Evolutionary conservation across 2,888 invertebrate genomes (phyloP).

Genomic region (Labia minor): DNA sequence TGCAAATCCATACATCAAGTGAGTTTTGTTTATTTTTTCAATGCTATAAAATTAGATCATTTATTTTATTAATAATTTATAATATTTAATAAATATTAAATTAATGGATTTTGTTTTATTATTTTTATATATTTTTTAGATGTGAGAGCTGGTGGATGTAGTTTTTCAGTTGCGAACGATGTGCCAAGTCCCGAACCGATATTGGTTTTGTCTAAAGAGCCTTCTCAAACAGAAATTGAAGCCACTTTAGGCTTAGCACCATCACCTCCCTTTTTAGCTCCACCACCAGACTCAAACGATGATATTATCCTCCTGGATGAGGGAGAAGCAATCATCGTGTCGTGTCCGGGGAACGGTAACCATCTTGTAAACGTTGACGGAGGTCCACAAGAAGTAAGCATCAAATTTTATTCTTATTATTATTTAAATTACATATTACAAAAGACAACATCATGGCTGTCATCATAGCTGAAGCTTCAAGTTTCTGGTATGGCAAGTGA

Average conservation of each 20-base stretch:
- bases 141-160: background rate
- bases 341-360: constrained; percentile 21
- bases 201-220: background rate
- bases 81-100: too few relatives aligned
- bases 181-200: background rate
- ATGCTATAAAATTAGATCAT: too few relatives aligned
- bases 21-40: too few relatives aligned
- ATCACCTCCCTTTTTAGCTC: background rate
- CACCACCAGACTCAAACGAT: background rate
- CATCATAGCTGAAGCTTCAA: too few relatives aligned
- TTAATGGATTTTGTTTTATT: too few relatives aligned
- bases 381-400: background rate
- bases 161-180: background rate
- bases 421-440: background rate
- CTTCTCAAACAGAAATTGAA: background rate
- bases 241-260: background rate
- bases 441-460: too few relatives aligned
- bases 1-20: too few relatives aligned
- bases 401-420: background rate
- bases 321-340: constrained; percentile 18
- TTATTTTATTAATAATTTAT: too few relatives aligned
- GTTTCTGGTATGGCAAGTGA: too few relatives aligned
- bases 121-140: too few relatives aligned
- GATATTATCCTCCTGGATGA: background rate
- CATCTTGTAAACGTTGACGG: constrained; percentile 3